Base-by-base conservation (phyloP, 1,140 invertebrate species). In the Drosophila ficusphila region DNA sequence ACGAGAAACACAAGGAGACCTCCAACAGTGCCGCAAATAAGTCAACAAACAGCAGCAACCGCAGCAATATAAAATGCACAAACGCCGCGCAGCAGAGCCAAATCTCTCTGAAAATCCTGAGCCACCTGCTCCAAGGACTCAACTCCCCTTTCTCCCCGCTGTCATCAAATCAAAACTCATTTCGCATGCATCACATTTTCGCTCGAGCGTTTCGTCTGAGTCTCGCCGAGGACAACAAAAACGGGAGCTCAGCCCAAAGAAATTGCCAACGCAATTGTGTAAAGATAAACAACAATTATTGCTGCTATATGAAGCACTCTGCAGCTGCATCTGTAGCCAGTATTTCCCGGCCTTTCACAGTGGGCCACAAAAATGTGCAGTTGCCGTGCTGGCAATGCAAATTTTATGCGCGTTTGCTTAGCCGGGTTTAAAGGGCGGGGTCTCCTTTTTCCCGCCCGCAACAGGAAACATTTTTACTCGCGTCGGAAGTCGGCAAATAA, bases 221-320 rank as follows among this genome's bases (percentile, higher is more conserved):
- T 85, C 54, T 60, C 42, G 38, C 56, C 39, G 65, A 60, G 61
- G 49, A 44, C 64, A 70, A 39, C 47, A 29, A 14, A n/a, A 47
- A 25, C 25, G 52, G 29, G 51, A 57, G 16, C 49, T 44, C 33
- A 19, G 60, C 76, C 78, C 82, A 78, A 82, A 82, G 77, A 78
- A 88, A 88, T 88, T 88, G 77, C 74, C 83, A 88, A 82, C 77
- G 74, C 82, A 88, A 88, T 88, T 88, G 82, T 88, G 83, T 78
- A 88, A 88, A 88, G 82, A 88, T 88, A 88, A 88, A 88, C 82
- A 88, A 88, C 82, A 88, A 88, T 88, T 88, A 88, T 88, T 88
- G 70, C 82, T 81, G 76, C 72, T 68, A 38, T 75, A 79, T 65
- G 71, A 49, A 46, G 61, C 54, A 68, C 52, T 49, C 34, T 12